Evolutionary conservation across 2,888 invertebrate species (phyloP), one percentile per base, ranked within the genome.

Genomic region (Drosophila falleni): DNA sequence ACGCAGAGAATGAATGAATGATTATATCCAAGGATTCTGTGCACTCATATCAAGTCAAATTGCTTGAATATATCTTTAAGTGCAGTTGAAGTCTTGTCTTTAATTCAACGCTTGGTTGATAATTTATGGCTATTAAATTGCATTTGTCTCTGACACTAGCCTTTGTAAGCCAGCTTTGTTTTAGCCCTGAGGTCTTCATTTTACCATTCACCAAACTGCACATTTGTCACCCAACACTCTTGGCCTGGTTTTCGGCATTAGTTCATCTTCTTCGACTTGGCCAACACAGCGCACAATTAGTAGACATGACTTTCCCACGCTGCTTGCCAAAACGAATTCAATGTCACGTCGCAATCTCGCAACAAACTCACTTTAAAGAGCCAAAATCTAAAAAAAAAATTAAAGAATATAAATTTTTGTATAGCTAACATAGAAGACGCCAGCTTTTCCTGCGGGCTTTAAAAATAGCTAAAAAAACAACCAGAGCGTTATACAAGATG

Each of bases 71-170:
- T 44, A 35, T 44, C 15, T 8, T 19, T 1, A 19, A 35, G 19
- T 46, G 42, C n/a, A 44, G 42, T 35, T 35, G 13, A 31, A 33
- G 9, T 15, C 47, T 16, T 58, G 63, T 56, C 68, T 81, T 71
- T 39, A 81, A 71, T 85, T 63, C 26, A 59, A 69, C 73, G 69
- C 73, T 73, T 70, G 23, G 69, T 62, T 79, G 65, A 67, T 68
- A 69, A 78, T 84, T 68, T 76, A 76, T 82, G 80, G 77, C 68
- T 86, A 80, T 82, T 83, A 78, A 83, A 78, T 82, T 82, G 69
- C 82, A 78, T 66, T 70, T 65, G 58, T n/a, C 46, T 37, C 26
- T 46, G 39, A n/a, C 54, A 65, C 33, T 74, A 46, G 29, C 29
- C 47, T 35, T 15, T 15, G 54, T 26, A 42, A 54, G 31, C 41